A percentile compares a stretch with the other conserved stretches of the same genome.
Conservation (phyloP, 2,797 vertebrate genomes). For the Glyptemys insculpta region DNA sequence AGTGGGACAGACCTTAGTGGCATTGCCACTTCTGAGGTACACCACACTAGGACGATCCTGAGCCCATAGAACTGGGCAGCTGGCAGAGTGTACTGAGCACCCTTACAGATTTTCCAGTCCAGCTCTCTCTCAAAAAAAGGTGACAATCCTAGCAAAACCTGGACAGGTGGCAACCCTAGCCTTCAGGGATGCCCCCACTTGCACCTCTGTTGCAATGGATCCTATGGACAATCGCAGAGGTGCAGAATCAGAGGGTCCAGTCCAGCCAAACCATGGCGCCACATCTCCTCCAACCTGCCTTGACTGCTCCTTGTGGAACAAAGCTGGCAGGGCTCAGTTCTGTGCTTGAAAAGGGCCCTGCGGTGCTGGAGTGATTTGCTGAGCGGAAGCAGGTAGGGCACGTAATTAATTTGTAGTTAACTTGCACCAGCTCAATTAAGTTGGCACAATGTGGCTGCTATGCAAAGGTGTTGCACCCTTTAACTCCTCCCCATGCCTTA, state of each 20-base stretch:
- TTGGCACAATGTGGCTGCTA: background rate
- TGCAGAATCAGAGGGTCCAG: background rate
- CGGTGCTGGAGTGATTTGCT: no score
- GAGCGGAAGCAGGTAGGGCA: background rate
- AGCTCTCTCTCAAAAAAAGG: no score
- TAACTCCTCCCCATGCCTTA: background rate
- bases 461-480: background rate
- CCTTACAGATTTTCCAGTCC: background rate
- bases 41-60: background rate
- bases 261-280: background rate
- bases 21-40: background rate
- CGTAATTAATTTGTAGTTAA: background rate
- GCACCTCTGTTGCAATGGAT: background rate
- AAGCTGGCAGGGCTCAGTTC: background rate
- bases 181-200: background rate
- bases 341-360: background rate
- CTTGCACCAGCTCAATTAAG: background rate
- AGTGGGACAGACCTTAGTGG: background rate
- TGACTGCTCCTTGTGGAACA: background rate
- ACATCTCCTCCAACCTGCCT: background rate
- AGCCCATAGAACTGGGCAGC: background rate
- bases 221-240: no score
- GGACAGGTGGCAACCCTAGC: background rate
- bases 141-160: background rate
- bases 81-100: background rate